Evolutionary conservation across 1,140 invertebrate species (phyloP), one percentile per base, ranked within the genome.

Genomic region (Ephestia elutella): DNA sequence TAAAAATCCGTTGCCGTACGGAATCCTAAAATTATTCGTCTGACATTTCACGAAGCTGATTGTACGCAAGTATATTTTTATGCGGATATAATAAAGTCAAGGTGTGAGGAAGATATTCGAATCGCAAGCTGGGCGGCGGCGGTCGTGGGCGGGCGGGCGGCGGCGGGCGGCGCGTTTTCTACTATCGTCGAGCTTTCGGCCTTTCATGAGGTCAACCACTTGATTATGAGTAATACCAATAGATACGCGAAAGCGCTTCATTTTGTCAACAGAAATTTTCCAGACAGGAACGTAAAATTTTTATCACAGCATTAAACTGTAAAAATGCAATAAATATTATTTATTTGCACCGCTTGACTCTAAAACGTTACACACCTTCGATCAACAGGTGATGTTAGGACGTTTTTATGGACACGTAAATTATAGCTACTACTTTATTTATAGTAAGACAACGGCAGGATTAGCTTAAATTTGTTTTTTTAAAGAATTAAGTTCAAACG

Each of bases 131-230:
- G 65, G 57, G 56, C 66, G 54, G 66, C 69, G 65, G 66, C 38
- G 2, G 38, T 44, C 1, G 32, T 10, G 21, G 18, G 49, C 20
- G 50, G 50, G 50, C 50, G 50, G 50, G 68, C 70, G 66, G 57
- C 60, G 50, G 50, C 50, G 50, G 50, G 68, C 70, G 66, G 57
- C 60, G 55, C 55, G 60, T 65, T 63, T 66, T 62, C 67, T 64
- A 68, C 71, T 69, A 71, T 68, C 63, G 62, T 65, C 44, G 32
- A 49, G 62, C 62, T 62, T 59, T 60, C 21, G 11, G n/a, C 13
- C 11, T 53, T 53, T 62, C 60, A 59, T 49, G 55, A 50, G 63
- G 54, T 64, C 57, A 64, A 63, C 25, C 51, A 57, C 53, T 25
- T 53, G 19, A 53, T 25, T 53, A 50, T 50, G 19, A 20, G 49